Percentiles rank a stretch among this genome's conserved stretches.
phyloP scores from a whole-genome alignment of 37 sponge, comb jelly and placozoan species.

The Hormiphora californensis region DNA sequence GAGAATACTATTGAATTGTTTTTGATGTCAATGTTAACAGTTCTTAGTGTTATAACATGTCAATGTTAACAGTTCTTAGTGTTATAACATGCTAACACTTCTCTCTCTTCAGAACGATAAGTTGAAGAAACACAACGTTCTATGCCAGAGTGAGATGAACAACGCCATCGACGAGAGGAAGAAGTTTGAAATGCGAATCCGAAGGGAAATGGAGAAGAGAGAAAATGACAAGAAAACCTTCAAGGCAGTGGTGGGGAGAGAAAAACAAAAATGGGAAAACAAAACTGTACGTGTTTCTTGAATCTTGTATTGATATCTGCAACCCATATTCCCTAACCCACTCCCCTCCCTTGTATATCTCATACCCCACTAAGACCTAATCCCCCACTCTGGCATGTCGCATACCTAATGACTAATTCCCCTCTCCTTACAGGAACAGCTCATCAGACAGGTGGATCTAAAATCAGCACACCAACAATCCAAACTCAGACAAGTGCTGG shows the following conservation, averaged over 20 bases:
- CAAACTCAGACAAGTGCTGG: slow-evolving; percentile 54
- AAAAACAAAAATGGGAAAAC: slow-evolving; percentile 34
- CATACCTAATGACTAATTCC: too few relatives aligned
- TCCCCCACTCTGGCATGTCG: too few relatives aligned
- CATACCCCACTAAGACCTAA: too few relatives aligned
- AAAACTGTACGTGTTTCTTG: not conserved
- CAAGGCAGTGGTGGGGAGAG: slow-evolving; percentile 23
- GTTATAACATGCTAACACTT: not conserved
- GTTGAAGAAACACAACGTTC: slow-evolving; percentile 47
- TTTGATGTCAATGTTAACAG: not conserved
- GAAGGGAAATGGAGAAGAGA: slow-evolving; percentile 34
- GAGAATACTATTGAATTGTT: not conserved
- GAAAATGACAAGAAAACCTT: slow-evolving; percentile 42
- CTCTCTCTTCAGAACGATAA: slow-evolving; percentile 29
- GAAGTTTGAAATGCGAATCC: not conserved
- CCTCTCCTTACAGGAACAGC: slow-evolving; percentile 52
- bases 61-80: not conserved
- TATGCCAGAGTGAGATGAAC: not conserved
- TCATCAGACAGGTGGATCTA: slow-evolving; percentile 25
- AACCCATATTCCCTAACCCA: not conserved
- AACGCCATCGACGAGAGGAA: slow-evolving; percentile 37
- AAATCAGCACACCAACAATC: slow-evolving; percentile 28
- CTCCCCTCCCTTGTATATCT: too few relatives aligned
- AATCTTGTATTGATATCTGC: not conserved
- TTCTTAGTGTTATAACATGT: not conserved